Conservation (phyloP, 2,888 invertebrate genomes). For the Pheosia gnoma region DNA sequence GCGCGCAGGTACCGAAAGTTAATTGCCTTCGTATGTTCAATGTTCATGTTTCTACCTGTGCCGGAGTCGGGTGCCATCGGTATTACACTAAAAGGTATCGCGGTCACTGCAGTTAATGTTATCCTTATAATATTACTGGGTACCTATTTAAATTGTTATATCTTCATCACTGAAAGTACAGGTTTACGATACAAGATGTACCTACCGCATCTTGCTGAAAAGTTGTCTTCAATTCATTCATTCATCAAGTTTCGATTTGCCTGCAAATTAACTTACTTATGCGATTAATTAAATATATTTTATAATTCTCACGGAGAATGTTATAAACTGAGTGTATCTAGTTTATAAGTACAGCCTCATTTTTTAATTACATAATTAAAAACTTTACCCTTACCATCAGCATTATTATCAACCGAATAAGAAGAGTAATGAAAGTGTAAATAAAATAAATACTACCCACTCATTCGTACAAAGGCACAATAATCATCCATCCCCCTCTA, state of each 20-base stretch:
- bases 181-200: background rate
- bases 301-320: too few relatives aligned
- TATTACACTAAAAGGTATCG: constrained; percentile 37
- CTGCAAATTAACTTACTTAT: too few relatives aligned
- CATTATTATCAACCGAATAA: background rate
- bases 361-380: too few relatives aligned
- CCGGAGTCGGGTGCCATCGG: constrained; percentile 41
- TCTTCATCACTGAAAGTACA: background rate
- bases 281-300: too few relatives aligned
- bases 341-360: too few relatives aligned
- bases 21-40: constrained; percentile 82
- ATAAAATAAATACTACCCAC: background rate
- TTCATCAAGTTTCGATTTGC: too few relatives aligned
- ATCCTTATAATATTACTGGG: background rate
- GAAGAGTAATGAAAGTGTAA: background rate
- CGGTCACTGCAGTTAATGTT: constrained; percentile 25
- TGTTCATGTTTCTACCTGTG: constrained; percentile 76
- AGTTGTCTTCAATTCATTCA: too few relatives aligned
- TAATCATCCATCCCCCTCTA: background rate
- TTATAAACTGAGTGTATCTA: too few relatives aligned
- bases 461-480: background rate
- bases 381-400: too few relatives aligned
- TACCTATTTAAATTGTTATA: background rate
- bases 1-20: constrained; percentile 77
- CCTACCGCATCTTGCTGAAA: too few relatives aligned